phyloP scores from a whole-genome alignment of 64 coral and sea anemone species.

The Montipora cactus region DNA sequence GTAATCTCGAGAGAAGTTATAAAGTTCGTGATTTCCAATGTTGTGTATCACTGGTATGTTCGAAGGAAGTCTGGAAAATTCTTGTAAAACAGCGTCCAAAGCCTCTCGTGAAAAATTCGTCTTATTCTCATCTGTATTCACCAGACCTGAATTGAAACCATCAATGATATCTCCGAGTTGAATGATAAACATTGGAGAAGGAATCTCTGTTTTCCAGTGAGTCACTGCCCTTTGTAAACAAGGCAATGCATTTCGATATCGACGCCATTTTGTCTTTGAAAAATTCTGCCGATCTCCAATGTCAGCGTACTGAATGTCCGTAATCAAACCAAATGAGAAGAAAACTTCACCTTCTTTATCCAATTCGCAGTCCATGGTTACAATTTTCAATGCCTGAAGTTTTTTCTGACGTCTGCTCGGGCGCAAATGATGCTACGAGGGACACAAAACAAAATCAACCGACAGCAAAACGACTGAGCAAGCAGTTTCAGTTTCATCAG shows the following conservation, averaged over 20 bases:
- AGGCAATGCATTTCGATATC: constrained; percentile 60
- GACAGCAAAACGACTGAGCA: not conserved
- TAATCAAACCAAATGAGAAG: constrained; percentile 82
- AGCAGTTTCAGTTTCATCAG: not conserved
- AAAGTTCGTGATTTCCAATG: constrained; percentile 86
- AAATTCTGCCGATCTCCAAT: constrained; percentile 57
- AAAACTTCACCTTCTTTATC: not conserved
- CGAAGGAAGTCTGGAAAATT: constrained; percentile 69
- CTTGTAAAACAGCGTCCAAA: constrained; percentile 61
- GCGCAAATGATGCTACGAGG: no score
- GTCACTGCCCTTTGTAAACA: constrained; percentile 48
- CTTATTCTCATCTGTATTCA: not conserved
- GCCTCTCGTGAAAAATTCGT: constrained; percentile 54
- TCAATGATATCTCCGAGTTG: constrained; percentile 91
- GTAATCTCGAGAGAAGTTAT: constrained; percentile 71
- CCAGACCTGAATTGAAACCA: constrained; percentile 49
- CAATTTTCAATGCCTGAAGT: no score
- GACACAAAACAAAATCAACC: no score
- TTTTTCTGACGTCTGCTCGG: no score
- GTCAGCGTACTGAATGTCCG: constrained; percentile 81
- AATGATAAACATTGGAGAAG: constrained; percentile 66
- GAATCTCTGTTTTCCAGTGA: constrained; percentile 57
- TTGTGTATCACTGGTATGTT: constrained; percentile 66
- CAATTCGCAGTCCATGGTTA: not conserved
- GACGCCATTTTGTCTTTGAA: constrained; percentile 58